Base-by-base conservation (phyloP, 1,140 invertebrate genomes). In the Drosophila pandora region DNA sequence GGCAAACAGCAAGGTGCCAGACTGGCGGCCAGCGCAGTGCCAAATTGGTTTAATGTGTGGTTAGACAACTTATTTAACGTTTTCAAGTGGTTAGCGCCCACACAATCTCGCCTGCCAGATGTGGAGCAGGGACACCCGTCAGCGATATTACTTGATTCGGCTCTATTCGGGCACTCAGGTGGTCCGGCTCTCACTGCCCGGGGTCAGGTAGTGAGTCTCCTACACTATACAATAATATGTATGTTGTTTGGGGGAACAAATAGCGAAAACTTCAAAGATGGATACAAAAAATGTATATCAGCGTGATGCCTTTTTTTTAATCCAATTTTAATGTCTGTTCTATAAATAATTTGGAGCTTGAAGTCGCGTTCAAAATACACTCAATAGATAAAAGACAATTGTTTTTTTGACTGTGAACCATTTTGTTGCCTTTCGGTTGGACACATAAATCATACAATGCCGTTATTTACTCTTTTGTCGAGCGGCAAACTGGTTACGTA, bases 31-130 rank as follows among this genome's bases (percentile, higher is more conserved):
- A 71, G 78, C 67, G 78, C 69, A 79, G 76, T 79, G 81, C 81
- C 81, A 87, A 87, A 87, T 88, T 79, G 83, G 83, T 88, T 89
- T 88, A 88, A 88, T 88, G 79, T 88, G 83, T 73, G 83, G 83
- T 88, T 88, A 88, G 79, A 88, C 83, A 88, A 88, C 83, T 88
- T 88, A 88, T 88, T 88, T 88, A 83, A 88, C 82, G 79, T 87
- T 88, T 87, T 87, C 78, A 89, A 89, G 84, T 88, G 84, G 84
- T 77, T 83, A 65, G 70, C 82, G 67, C 60, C 57, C 48, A 61
- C 68, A 52, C 56, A 53, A 55, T 43, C 45, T 32, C 28, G 28
- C 43, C 52, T 32, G 34, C 60, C 67, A 70, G 54, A 70, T 69
- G 43, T 70, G 67, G 67, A 59, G 54, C 56, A 55, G 72, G 70